Evolutionary conservation across 1,140 invertebrate genomes (phyloP).

Genomic region (Leptonema lineaticorne): DNA sequence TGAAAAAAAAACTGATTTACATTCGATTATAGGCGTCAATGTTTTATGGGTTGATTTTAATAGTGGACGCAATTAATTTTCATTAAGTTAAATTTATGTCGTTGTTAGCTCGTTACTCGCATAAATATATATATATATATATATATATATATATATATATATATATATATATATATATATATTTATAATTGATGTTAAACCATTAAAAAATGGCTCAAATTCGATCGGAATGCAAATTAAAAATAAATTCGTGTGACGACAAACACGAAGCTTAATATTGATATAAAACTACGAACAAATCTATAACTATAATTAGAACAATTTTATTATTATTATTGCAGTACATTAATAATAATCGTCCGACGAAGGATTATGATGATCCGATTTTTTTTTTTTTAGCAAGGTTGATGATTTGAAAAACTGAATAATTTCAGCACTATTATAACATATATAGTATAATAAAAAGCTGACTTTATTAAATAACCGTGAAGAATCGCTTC

Average conservation of each 20-base stretch:
- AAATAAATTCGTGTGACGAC: no score
- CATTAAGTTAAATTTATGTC: not conserved
- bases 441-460: not conserved
- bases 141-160: not conserved
- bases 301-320: no score
- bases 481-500: not conserved
- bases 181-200: not conserved
- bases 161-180: not conserved
- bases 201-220: no score
- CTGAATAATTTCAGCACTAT: not conserved
- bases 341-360: not conserved
- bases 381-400: not conserved
- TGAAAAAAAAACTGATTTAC: not conserved
- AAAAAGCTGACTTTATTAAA: not conserved
- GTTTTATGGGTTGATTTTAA: not conserved
- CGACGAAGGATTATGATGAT: no score
- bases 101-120: not conserved
- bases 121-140: not conserved
- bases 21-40: not conserved
- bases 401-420: not conserved
- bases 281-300: no score
- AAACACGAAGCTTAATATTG: no score
- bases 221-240: no score
- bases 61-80: constrained; percentile 8
- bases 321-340: no score